Conservation (phyloP, 37 sponge, comb jelly and placozoan genomes). For the Haliclona indistincta region DNA sequence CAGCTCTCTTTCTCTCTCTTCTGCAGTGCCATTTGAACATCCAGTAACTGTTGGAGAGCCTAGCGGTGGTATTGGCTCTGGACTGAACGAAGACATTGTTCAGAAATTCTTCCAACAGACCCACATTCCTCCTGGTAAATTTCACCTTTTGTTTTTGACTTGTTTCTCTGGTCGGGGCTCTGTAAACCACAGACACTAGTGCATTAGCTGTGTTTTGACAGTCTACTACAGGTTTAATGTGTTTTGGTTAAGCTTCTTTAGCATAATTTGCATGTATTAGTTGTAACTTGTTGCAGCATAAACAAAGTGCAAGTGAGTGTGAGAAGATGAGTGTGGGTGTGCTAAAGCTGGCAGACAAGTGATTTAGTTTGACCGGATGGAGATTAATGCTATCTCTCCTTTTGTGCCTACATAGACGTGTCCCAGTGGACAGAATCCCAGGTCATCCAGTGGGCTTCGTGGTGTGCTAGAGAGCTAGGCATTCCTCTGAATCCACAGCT, state of each 20-base stretch:
- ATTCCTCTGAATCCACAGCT: constrained; percentile 20
- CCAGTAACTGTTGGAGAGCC: constrained; percentile 57
- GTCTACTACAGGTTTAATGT: no score
- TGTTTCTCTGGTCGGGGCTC: neutral
- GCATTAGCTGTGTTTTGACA: neutral
- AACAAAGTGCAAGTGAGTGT: neutral
- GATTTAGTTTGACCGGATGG: neutral
- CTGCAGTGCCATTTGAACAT: constrained; percentile 22
- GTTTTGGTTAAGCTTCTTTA: neutral
- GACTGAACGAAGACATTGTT: constrained; percentile 4
- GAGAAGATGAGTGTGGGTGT: neutral
- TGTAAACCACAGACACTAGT: no score
- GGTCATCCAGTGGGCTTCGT: constrained; percentile 39
- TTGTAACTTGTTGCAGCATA: neutral
- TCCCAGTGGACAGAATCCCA: constrained; percentile 58
- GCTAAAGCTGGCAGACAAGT: neutral
- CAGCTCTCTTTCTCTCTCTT: neutral
- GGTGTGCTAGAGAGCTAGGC: constrained; percentile 38
- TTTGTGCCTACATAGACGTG: constrained; percentile 26
- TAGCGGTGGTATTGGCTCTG: constrained; percentile 1
- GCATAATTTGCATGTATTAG: neutral
- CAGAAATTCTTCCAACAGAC: constrained; percentile 41
- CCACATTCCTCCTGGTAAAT: constrained; percentile 44
- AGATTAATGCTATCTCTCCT: neutral
- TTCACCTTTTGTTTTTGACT: neutral